A percentile compares a stretch with the other conserved stretches of the same genome.
Evolutionary conservation across 2,797 vertebrate genomes (phyloP).

Genomic region (Pseudocheirus occidentalis): DNA sequence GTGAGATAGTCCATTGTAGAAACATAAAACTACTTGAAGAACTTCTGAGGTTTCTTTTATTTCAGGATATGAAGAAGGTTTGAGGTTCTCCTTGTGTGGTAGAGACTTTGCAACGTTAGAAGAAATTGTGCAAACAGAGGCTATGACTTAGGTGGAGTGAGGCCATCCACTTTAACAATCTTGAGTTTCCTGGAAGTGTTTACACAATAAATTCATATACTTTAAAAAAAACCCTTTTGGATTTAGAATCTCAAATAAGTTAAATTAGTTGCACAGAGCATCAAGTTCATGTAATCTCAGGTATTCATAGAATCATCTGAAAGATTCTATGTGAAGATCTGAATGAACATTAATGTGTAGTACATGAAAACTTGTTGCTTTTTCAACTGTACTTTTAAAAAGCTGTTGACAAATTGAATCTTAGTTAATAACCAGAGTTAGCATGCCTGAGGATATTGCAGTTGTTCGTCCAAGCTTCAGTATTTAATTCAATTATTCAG

Average conservation of each 20-base stretch:
- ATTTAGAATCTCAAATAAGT: conserved; percentile 7
- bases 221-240: background rate
- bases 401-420: background rate
- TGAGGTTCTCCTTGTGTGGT: background rate
- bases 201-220: background rate
- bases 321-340: background rate
- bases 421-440: background rate
- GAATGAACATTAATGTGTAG: background rate
- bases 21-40: conserved; percentile 5
- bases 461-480: no score
- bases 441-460: no score
- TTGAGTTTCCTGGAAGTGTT: conserved; percentile 20
- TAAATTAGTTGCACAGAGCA: background rate
- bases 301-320: background rate
- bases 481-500: no score
- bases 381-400: background rate
- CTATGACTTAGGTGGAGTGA: background rate
- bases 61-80: background rate
- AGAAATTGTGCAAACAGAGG: background rate
- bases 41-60: conserved; percentile 36
- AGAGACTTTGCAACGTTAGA: conserved; percentile 17
- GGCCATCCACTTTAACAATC: background rate
- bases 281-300: background rate
- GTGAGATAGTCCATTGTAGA: background rate
- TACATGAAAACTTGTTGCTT: background rate